Evolutionary conservation across 1,140 invertebrate species (phyloP), one percentile per base, ranked within the genome.

Genomic region (Onthophagus taurus): DNA sequence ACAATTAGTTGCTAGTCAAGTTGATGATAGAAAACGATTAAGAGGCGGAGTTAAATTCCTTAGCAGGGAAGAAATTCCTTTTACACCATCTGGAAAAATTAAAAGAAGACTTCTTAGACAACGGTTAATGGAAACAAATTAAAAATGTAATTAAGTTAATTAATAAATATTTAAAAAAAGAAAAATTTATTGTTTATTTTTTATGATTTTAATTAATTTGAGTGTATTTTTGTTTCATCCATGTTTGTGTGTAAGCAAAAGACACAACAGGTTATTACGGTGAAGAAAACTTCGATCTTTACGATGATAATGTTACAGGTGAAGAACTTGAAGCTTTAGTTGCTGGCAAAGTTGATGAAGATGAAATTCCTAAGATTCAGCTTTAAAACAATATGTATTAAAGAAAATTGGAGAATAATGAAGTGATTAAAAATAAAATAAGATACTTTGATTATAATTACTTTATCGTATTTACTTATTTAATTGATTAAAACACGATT

Each of bases 211-310:
- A n/a, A n/a, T n/a, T n/a, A n/a, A n/a, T n/a, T n/a, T n/a, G n/a
- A n/a, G n/a, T n/a, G n/a, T n/a, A n/a, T n/a, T n/a, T n/a, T n/a
- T n/a, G n/a, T n/a, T n/a, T n/a, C n/a, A n/a, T n/a, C n/a, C n/a
- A n/a, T n/a, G n/a, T n/a, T n/a, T n/a, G n/a, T n/a, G n/a, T n/a
- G n/a, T n/a, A n/a, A n/a, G n/a, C n/a, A n/a, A n/a, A n/a, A n/a
- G n/a, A 20, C 4, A 50, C 47, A 45, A 38, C 20, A 7, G 52
- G 52, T 2, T 56, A 52, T 30, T 46, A 45, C 34, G 47, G 47
- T 2, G 3, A 21, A 8, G 49, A 54, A 44, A 85, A 82, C 0
- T 57, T 67, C 1, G 72, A 75, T 29, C 77, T 66, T 0, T 67
- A 78, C 16, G 74, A 80, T 47, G 20, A 18, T 13, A 23, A 20